A percentile compares a stretch with the other conserved stretches of the same genome.
Conservation (phyloP, 2,113 vertebrate species). For the Oryzias curvinotus region DNA sequence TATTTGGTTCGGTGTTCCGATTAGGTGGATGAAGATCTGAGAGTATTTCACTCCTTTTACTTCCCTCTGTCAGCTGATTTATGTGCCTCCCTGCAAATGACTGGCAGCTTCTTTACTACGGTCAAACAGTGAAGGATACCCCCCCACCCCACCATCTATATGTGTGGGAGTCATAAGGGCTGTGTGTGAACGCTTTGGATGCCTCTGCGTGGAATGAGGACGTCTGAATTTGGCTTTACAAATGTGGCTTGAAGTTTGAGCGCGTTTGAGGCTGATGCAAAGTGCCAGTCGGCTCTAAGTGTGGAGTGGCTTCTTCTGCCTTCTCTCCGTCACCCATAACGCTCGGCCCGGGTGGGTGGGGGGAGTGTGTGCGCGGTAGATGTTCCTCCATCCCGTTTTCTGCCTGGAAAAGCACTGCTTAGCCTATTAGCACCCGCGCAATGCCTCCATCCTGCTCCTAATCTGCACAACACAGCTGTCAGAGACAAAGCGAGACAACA, state of each 20-base stretch:
- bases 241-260: constrained; percentile 91
- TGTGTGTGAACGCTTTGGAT: constrained; percentile 20
- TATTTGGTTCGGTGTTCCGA: constrained; percentile 72
- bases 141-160: constrained; percentile 25
- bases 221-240: constrained; percentile 84
- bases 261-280: constrained; percentile 89
- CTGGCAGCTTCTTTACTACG: constrained; percentile 75
- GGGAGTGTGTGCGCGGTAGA: constrained; percentile 52
- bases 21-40: constrained; percentile 72
- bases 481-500: constrained; percentile 53
- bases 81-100: constrained; percentile 67
- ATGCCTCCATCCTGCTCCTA: constrained; percentile 46
- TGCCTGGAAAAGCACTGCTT: constrained; percentile 64
- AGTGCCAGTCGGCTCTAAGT: constrained; percentile 83
- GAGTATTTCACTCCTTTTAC: constrained; percentile 76
- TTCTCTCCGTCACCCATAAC: constrained; percentile 83
- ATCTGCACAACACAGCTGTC: constrained; percentile 59
- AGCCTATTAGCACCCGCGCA: constrained; percentile 69
- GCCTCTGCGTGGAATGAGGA: constrained; percentile 13
- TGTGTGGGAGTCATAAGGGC: constrained; percentile 10
- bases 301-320: constrained; percentile 82
- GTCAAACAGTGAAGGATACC: constrained; percentile 72
- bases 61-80: constrained; percentile 71
- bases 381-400: constrained; percentile 67
- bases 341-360: constrained; percentile 65